phyloP scores from a whole-genome alignment of 2,888 invertebrate genomes.

The Gortyna flavago region DNA sequence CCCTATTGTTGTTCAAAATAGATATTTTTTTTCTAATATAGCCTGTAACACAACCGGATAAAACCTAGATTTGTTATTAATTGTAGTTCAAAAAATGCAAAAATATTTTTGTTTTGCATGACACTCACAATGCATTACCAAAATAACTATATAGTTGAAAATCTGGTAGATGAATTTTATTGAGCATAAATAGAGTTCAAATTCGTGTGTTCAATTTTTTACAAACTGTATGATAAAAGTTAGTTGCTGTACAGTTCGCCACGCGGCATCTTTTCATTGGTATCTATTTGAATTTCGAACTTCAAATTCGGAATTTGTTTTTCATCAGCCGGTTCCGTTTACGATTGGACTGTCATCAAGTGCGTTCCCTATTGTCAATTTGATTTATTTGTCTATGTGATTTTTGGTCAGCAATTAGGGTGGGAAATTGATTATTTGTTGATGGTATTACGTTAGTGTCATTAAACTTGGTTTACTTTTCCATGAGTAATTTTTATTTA shows the following conservation, averaged over 20 bases:
- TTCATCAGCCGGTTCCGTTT: slow-evolving; percentile 86
- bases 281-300: slow-evolving; percentile 88
- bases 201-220: slow-evolving; percentile 38
- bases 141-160: neutral
- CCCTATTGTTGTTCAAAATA: slow-evolving; percentile 48
- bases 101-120: slow-evolving; percentile 41
- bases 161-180: slow-evolving; percentile 38
- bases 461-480: slow-evolving; percentile 62
- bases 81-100: slow-evolving; percentile 9
- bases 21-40: slow-evolving; percentile 11
- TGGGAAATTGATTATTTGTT: slow-evolving; percentile 78
- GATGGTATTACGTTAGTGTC: slow-evolving; percentile 71
- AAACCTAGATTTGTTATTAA: neutral
- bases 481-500: slow-evolving; percentile 8
- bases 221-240: slow-evolving; percentile 35
- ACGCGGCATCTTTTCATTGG: slow-evolving; percentile 87
- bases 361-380: slow-evolving; percentile 78
- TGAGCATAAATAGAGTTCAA: slow-evolving; percentile 18
- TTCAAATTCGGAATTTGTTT: slow-evolving; percentile 87
- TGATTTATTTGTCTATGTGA: slow-evolving; percentile 85
- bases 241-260: slow-evolving; percentile 75
- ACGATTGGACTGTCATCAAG: slow-evolving; percentile 85
- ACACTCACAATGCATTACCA: slow-evolving; percentile 47
- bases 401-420: slow-evolving; percentile 79
- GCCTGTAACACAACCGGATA: slow-evolving; percentile 1